Percentiles rank a stretch among this genome's conserved stretches.
These are phyloP conservation scores for Arctia plantaginis DNA, from an alignment of 2,888 invertebrate genomes.

Conservation along the genomic window DNA sequence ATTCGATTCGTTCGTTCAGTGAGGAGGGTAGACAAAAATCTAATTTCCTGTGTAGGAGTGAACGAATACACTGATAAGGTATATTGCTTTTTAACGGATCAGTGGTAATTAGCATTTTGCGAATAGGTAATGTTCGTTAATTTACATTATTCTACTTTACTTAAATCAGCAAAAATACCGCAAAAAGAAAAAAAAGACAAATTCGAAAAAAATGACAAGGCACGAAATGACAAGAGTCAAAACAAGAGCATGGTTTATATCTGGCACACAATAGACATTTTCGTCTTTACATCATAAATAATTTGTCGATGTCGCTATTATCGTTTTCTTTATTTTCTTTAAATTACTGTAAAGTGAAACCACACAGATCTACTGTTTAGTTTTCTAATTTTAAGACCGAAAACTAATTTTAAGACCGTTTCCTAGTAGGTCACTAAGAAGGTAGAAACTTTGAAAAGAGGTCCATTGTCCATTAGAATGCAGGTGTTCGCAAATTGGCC, in stretches of 20 bases:
- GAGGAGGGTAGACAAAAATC: constrained; percentile 67
- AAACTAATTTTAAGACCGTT: too few relatives aligned
- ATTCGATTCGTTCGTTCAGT: constrained; percentile 32
- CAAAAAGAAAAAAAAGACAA: not conserved
- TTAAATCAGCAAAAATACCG: not conserved
- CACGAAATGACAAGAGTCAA: too few relatives aligned
- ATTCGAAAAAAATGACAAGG: too few relatives aligned
- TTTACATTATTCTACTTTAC: not conserved
- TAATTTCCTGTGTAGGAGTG: constrained; percentile 64
- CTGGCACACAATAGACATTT: not conserved
- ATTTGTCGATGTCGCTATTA: not conserved
- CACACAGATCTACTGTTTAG: too few relatives aligned
- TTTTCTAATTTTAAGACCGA: too few relatives aligned
- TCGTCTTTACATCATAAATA: not conserved
- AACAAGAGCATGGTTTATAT: too few relatives aligned
- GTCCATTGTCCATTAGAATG: too few relatives aligned
- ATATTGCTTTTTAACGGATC: constrained; percentile 33
- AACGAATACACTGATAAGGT: constrained; percentile 54
- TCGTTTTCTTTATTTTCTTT: too few relatives aligned
- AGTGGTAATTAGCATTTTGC: constrained; percentile 7
- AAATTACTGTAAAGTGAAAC: not conserved
- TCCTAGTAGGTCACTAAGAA: too few relatives aligned
- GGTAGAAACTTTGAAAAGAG: too few relatives aligned
- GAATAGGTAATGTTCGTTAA: not conserved
- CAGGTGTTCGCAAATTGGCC: too few relatives aligned